Evolutionary conservation across 2,888 invertebrate genomes (phyloP).

Genomic region (Escarpia spicata): DNA sequence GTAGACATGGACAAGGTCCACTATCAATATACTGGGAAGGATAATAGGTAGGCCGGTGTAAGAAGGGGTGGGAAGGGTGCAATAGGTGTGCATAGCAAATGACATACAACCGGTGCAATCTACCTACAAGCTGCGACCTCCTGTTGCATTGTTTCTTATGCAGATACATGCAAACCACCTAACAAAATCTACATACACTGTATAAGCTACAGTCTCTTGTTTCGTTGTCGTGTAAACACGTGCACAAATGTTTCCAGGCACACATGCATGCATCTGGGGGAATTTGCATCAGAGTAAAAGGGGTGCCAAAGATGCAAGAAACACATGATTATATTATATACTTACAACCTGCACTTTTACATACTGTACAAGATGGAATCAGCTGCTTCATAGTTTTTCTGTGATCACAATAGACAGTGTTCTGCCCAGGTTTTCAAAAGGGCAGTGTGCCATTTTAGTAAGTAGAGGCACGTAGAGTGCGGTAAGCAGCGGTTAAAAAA

Average conservation of each 20-base stretch:
- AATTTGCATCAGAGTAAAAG: neutral
- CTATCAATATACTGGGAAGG: neutral
- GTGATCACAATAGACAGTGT: neutral
- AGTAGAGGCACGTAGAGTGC: too few relatives aligned
- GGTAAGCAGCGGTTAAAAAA: too few relatives aligned
- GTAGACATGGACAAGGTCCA: neutral
- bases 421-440: too few relatives aligned
- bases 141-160: neutral
- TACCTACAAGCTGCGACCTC: neutral
- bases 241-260: too few relatives aligned
- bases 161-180: too few relatives aligned
- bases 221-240: too few relatives aligned
- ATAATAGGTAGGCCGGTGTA: neutral
- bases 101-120: neutral
- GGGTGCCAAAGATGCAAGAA: neutral
- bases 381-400: neutral
- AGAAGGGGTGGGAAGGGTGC: neutral
- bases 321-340: neutral
- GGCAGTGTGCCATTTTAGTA: too few relatives aligned
- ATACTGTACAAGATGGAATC: neutral
- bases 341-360: neutral
- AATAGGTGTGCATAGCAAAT: neutral
- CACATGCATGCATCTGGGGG: too few relatives aligned
- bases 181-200: too few relatives aligned
- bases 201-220: neutral